These are phyloP conservation scores for Zophobas morio DNA, from an alignment of 1,140 invertebrate genomes.

Conservation along the genomic window DNA sequence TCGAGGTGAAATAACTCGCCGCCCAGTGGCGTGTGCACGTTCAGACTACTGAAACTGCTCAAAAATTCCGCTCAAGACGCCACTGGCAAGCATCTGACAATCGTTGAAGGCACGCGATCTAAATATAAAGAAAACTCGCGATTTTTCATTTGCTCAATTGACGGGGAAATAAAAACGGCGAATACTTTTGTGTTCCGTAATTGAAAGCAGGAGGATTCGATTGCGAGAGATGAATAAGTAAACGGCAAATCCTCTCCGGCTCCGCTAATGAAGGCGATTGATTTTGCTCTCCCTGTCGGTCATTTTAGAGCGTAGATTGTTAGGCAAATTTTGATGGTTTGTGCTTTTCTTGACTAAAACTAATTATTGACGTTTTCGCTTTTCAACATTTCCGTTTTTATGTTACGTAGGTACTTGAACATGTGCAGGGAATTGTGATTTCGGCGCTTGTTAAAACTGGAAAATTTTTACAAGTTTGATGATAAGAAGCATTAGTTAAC, in stretches of 20 bases:
- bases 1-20: slow-evolving; percentile 14
- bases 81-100: slow-evolving; percentile 20
- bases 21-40: slow-evolving; percentile 11
- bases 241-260: slow-evolving; percentile 25
- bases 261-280: slow-evolving; percentile 25
- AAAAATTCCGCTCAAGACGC: background rate
- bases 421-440: too few species aligned
- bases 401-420: too few species aligned
- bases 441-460: too few species aligned
- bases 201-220: slow-evolving; percentile 47
- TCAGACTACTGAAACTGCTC: background rate
- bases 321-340: too few species aligned
- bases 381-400: too few species aligned
- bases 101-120: slow-evolving; percentile 48
- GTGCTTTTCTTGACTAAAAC: too few species aligned
- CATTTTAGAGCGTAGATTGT: background rate
- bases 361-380: too few species aligned
- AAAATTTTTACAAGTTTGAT: too few species aligned
- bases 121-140: slow-evolving; percentile 50
- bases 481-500: too few species aligned
- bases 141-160: slow-evolving; percentile 54
- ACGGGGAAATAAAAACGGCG: slow-evolving; percentile 48
- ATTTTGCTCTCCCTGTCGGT: background rate
- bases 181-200: slow-evolving; percentile 50
- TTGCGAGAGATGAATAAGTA: slow-evolving; percentile 47